Conservation (phyloP, 2,888 invertebrate genomes). For the Junonia oenone region DNA sequence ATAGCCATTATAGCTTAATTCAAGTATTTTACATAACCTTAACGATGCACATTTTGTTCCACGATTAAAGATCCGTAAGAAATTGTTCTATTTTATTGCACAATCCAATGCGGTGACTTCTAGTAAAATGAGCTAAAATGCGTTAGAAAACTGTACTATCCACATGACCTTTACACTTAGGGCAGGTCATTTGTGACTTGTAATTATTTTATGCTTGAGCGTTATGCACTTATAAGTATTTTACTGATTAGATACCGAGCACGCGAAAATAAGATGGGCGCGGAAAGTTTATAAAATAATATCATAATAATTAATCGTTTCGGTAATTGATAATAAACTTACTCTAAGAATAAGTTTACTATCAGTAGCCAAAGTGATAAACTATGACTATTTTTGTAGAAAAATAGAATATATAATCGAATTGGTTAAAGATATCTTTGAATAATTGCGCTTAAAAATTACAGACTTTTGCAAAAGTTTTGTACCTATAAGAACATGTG, state of each 20-base stretch:
- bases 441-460: too few relatives aligned
- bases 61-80: background rate
- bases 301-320: too few relatives aligned
- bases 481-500: too few relatives aligned
- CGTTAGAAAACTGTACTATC: conserved; percentile 1
- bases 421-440: too few relatives aligned
- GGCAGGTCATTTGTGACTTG: background rate
- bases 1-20: conserved; percentile 40
- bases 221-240: background rate
- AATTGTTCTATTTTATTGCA: background rate
- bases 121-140: background rate
- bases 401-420: too few relatives aligned
- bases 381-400: too few relatives aligned
- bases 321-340: too few relatives aligned
- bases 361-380: too few relatives aligned
- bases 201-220: background rate
- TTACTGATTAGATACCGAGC: background rate
- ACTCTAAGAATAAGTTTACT: too few relatives aligned
- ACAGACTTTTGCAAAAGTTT: too few relatives aligned
- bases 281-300: background rate
- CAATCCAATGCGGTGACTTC: background rate
- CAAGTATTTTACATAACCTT: background rate
- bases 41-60: background rate
- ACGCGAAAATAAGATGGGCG: background rate
- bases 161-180: conserved; percentile 4